Evolutionary conservation across 2,113 vertebrate species (phyloP), one percentile per base, ranked within the genome.

Genomic region (Dicentrarchus labrax): DNA sequence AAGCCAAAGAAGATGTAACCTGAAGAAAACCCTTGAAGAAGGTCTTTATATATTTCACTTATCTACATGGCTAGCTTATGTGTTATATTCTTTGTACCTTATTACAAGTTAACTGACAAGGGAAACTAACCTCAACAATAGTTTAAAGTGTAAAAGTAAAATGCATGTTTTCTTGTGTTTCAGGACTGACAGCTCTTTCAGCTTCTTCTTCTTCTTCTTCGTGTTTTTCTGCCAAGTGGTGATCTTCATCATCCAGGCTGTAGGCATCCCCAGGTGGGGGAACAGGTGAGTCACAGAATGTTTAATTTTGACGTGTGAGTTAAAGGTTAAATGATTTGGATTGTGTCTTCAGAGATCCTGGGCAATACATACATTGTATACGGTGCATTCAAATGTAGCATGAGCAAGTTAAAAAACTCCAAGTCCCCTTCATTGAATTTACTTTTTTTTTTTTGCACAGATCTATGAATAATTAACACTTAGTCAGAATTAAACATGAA

Each of bases 181-280:
- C 38, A 99, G 98, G 96, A 95, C 96, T 0, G 98, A 99, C 96
- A 99, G 97, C 89, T 99, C 98, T 92, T 98, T 99, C 97, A 99
- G 96, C 93, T 99, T 98, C 96, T 99, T 99, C 88, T 95, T 97
- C 89, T 99, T 99, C 96, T 99, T 99, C 95, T 97, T 99, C 47
- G 62, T 99, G 80, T 99, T 99, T 90, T 97, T 99, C 90, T 96
- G 94, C 95, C 98, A 99, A 95, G 96, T 97, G 88, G 96, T 86
- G 5, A 89, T 99, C 91, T 97, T 97, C 76, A 39, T 99, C 92
- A 97, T 99, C 93, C 98, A 99, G 91, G 8, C 96, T 60, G 95
- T 99, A 0, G 98, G 98, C 56, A 96, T 99, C 87, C 97, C 97
- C 57, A 66, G 71, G 9, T 97, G 97, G 96, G 98, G 98, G 9